Evolutionary conservation across 2,113 vertebrate genomes (phyloP), one percentile per base, ranked within the genome.

Genomic region (Anthoscopus minutus): DNA sequence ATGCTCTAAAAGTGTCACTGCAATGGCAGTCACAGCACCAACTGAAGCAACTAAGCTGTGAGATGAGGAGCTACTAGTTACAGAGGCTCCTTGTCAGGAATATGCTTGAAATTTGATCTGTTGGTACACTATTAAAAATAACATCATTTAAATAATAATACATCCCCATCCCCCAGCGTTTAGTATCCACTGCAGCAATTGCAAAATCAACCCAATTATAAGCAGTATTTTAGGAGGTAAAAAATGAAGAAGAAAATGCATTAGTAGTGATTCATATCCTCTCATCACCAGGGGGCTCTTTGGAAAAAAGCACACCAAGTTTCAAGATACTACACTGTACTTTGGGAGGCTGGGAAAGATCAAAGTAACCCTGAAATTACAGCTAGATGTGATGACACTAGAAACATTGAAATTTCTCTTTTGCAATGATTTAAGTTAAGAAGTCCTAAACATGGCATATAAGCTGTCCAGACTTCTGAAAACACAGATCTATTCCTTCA

Each of bases 1-100:
- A 66, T 92, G 89, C 50, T 83, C 92, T 88, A 62, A 57, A 92
- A 89, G 50, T 92, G 89, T 91, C 83, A 78, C 51, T 42, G 45
- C 31, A 77, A 86, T 44, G 51, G 51, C 65, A 91, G 69, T 71
- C 60, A 64, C 38, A 74, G 77, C 69, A 84, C 38, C 70, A 66
- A 61, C 27, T 45, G 25, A 89, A 95, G 77, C 48, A 79, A 48
- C 83, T 61, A 60, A 64, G 66, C 67, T 60, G 37, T 45, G 54
- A 85, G 31, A 73, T 3, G 10, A 93, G 40, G 48, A 91, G 25
- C 65, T 47, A n/a, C 20, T 33, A 74, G 44, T 62, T 93, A 73
- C 79, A 89, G 53, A 51, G 53, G 30, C 17, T 84, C 10, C 53
- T 86, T 89, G 57, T 72, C 50, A 64, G 40, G 42, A 81, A 56